phyloP scores from a whole-genome alignment of 2,888 invertebrate species.

The Pantelozetes paolii region DNA sequence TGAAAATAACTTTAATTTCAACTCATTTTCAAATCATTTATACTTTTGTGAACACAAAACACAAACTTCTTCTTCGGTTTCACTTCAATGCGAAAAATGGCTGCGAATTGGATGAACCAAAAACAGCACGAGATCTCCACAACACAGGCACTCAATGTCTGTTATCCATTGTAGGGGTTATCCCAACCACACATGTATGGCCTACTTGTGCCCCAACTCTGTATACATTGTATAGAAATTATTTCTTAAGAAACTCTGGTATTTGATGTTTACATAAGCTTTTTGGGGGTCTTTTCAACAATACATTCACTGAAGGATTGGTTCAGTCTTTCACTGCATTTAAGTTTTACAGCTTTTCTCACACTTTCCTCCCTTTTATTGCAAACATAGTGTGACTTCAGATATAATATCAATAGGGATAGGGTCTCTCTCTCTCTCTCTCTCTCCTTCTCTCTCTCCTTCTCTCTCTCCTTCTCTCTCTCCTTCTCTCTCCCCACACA shows the following conservation, averaged over 20 bases:
- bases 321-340: background rate
- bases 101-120: background rate
- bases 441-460: background rate
- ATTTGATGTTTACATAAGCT: constrained; percentile 13
- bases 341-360: background rate
- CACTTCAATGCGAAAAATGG: background rate
- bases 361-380: background rate
- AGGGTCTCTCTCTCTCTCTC: background rate
- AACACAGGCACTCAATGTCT: background rate
- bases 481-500: too few species aligned
- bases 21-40: too few species aligned
- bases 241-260: background rate
- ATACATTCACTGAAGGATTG: background rate
- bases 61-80: background rate
- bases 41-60: background rate
- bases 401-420: background rate
- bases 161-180: too few species aligned
- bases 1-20: background rate
- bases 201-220: background rate
- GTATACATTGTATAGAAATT: background rate
- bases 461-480: background rate
- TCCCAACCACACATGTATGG: background rate
- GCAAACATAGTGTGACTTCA: background rate
- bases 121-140: constrained; percentile 3
- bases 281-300: background rate